Percentiles rank a stretch among this genome's conserved stretches.
Evolutionary conservation across 2,888 invertebrate species (phyloP).

Genomic region (Criorhina ranunculi): DNA sequence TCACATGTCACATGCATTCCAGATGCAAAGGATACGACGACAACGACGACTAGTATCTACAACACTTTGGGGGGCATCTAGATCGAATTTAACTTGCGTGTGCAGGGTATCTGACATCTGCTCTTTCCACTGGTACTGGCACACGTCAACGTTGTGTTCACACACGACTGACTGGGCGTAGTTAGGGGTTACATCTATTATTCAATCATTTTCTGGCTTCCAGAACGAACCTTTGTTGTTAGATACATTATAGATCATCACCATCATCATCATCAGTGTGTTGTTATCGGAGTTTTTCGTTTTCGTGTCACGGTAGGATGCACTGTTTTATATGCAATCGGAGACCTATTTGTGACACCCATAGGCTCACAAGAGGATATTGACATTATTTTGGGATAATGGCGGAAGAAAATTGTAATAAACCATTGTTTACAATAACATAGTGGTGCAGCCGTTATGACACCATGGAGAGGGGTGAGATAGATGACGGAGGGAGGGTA

Average conservation of each 20-base stretch:
- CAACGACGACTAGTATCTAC: slow-evolving; percentile 13
- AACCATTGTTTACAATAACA: slow-evolving; percentile 14
- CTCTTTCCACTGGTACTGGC: slow-evolving; percentile 18
- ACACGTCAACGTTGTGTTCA: slow-evolving; percentile 54
- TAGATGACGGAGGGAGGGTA: slow-evolving; percentile 3
- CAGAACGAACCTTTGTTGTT: slow-evolving; percentile 15
- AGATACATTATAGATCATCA: slow-evolving; percentile 52
- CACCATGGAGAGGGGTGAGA: slow-evolving; percentile 16
- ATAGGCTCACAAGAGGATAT: slow-evolving; percentile 26
- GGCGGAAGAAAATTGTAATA: slow-evolving; percentile 5
- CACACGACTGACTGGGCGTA: slow-evolving; percentile 47
- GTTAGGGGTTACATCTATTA: slow-evolving; percentile 47
- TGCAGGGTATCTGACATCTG: slow-evolving; percentile 25
- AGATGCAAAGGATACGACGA: slow-evolving; percentile 24
- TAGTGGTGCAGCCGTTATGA: slow-evolving; percentile 20
- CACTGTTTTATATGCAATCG: slow-evolving; percentile 39
- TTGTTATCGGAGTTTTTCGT: slow-evolving; percentile 25
- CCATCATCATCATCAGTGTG: slow-evolving; percentile 38
- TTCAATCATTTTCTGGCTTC: slow-evolving; percentile 4
- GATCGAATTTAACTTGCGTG: slow-evolving; percentile 22
- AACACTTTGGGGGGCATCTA: slow-evolving; percentile 26
- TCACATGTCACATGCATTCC: slow-evolving; percentile 54
- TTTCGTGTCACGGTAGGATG: slow-evolving; percentile 62
- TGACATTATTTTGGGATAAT: slow-evolving; percentile 32
- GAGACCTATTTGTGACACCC: slow-evolving; percentile 38